Evolutionary conservation across 2,797 vertebrate species (phyloP).

Genomic region (Anableps anableps): DNA sequence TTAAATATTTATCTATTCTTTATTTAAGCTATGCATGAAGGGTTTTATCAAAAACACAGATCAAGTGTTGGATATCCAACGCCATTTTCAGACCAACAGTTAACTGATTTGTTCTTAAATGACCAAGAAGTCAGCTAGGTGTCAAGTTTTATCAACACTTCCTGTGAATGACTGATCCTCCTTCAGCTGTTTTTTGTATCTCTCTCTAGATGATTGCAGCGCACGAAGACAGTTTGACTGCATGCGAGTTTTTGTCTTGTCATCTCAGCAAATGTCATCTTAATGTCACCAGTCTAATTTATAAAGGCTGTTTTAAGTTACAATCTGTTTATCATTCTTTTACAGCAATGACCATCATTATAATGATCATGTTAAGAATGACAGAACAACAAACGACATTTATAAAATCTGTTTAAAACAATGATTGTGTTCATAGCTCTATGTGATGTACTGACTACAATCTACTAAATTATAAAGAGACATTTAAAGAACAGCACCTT

Average conservation of each 20-base stretch:
- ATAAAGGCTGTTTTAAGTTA: neutral
- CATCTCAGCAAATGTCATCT: neutral
- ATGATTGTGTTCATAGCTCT: neutral
- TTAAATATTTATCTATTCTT: constrained; percentile 64
- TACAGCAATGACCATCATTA: neutral
- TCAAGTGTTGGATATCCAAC: neutral
- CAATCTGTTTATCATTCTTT: neutral
- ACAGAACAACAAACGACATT: neutral
- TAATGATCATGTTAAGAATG: neutral
- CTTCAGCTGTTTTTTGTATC: neutral
- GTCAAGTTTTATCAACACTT: neutral
- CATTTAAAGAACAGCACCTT: neutral
- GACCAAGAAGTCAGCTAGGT: neutral
- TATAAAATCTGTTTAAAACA: neutral
- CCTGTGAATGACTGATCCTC: neutral
- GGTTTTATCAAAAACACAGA: neutral
- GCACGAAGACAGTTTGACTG: neutral
- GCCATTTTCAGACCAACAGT: neutral
- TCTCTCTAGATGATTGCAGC: neutral
- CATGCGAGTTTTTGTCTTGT: neutral
- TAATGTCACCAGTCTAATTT: neutral
- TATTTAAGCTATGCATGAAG: constrained; percentile 39
- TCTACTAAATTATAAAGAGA: neutral
- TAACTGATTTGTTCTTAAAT: neutral
- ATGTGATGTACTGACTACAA: neutral